Base-by-base conservation (phyloP, 37 sponge, comb jelly and placozoan species). In the Ianthella basta region DNA sequence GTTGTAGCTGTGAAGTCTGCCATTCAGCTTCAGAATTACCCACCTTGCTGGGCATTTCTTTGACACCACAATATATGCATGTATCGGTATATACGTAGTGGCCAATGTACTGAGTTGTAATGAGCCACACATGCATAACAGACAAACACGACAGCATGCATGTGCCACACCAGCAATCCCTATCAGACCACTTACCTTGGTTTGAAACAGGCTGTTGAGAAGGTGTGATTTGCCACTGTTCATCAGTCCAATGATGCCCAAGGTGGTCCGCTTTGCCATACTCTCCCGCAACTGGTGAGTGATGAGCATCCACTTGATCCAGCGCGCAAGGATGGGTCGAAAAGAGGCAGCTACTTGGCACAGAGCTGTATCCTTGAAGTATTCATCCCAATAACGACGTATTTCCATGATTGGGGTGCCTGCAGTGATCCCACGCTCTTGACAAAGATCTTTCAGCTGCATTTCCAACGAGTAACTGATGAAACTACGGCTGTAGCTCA, bases 171-270 rank as follows among this genome's bases (percentile, higher is more conserved):
- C n/a, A n/a, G n/a, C n/a, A n/a, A n/a, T n/a, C n/a, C n/a, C n/a
- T n/a, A n/a, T n/a, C n/a, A n/a, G n/a, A n/a, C n/a, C n/a, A 10
- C 50, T 40, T 25, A 81, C 81, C 53, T 82, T 63, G 18, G 38
- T 56, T 19, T 64, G 60, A 35, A 82, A 82, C 0, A 82, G 83
- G 39, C 38, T 38, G 32, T 65, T 60, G 40, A 82, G 65, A 32
- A 82, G 83, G 15, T 59, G 40, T 39, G 83, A 82, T 38, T 82
- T 82, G 32, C 83, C 83, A 36, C 65, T 61, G 83, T 82, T 82
- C 18, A 37, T 27, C 39, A 82, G 41, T 13, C 83, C 83, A 20
- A 82, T 65, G 20, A 82, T 65, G 24, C 83, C 83, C 14, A 82
- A 15, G 34, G 83, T 82, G 24, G 67, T 82, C 65, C 63, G 33